A percentile compares a stretch with the other conserved stretches of the same genome.
phyloP scores from a whole-genome alignment of 1,140 invertebrate genomes.

The Sitodiplosis mosellana region DNA sequence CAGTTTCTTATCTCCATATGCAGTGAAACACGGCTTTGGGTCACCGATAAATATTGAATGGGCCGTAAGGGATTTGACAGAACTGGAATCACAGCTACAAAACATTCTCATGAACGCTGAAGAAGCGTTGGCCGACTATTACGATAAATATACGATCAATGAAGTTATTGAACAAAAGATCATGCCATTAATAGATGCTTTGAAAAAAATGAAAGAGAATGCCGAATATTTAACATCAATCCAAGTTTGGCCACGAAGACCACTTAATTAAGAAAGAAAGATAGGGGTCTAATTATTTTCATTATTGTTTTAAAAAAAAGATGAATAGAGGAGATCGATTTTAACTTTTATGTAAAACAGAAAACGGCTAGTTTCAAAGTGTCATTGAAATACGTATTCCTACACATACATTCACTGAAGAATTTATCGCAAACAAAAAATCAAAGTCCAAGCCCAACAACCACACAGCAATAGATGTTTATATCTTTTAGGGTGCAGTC shows the following conservation, averaged over 20 bases:
- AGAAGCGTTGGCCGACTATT: conserved; percentile 44
- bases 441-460: too few species aligned
- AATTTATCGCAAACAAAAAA: too few species aligned
- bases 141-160: conserved; percentile 45
- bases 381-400: too few species aligned
- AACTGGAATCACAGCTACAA: conserved; percentile 36
- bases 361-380: too few species aligned
- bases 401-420: conserved; percentile 33
- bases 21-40: conserved; percentile 56
- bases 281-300: too few species aligned
- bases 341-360: too few species aligned
- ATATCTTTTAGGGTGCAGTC: too few species aligned
- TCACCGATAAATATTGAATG: conserved; percentile 53
- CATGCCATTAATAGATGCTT: conserved; percentile 26
- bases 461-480: too few species aligned
- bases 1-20: conserved; percentile 64
- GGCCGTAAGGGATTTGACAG: conserved; percentile 40
- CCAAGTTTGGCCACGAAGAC: conserved; percentile 23
- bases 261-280: conserved; percentile 21
- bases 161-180: conserved; percentile 53
- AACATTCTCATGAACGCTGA: conserved; percentile 41
- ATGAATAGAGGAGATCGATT: too few species aligned
- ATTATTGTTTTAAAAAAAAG: too few species aligned
- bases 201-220: conserved; percentile 27
- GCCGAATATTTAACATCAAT: conserved; percentile 22